A percentile compares a stretch with the other conserved stretches of the same genome.
These are phyloP conservation scores for Megamerina dolium DNA, from an alignment of 2,888 invertebrate genomes.

Conservation along the genomic window DNA sequence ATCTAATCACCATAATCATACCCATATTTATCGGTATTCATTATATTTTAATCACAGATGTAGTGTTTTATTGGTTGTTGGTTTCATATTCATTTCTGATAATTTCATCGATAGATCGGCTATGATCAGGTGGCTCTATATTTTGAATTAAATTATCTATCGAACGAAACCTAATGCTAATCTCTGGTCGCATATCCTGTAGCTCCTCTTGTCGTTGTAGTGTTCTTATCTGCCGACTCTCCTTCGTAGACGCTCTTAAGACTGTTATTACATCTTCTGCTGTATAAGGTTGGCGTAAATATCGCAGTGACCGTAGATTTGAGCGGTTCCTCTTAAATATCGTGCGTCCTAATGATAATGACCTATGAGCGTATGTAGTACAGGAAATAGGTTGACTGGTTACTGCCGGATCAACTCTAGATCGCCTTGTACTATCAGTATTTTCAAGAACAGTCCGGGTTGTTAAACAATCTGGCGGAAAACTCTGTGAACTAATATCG, in stretches of 20 bases:
- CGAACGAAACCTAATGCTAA: conserved; percentile 8
- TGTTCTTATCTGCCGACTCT: neutral
- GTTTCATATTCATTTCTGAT: neutral
- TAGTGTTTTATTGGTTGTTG: conserved; percentile 9
- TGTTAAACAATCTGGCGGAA: too few relatives aligned
- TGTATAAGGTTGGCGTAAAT: conserved; percentile 4
- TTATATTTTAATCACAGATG: conserved; percentile 13
- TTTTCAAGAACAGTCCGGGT: neutral
- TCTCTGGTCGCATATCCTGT: conserved; percentile 1
- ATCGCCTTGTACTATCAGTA: neutral
- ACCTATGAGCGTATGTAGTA: conserved; percentile 1
- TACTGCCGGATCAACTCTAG: neutral
- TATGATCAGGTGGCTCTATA: conserved; percentile 9
- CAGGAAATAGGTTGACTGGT: neutral
- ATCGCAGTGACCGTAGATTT: too few relatives aligned
- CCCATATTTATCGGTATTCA: neutral
- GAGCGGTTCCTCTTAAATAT: neutral
- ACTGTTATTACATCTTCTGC: conserved; percentile 12
- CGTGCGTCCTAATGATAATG: conserved; percentile 9
- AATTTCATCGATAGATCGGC: too few relatives aligned
- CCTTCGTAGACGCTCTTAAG: conserved; percentile 1
- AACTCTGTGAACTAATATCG: too few relatives aligned
- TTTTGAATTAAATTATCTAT: conserved; percentile 12
- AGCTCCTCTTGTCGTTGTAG: conserved; percentile 1
- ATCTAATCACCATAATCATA: too few relatives aligned